Evolutionary conservation across 2,113 vertebrate species (phyloP).

Genomic region (Lamprotornis superbus): DNA sequence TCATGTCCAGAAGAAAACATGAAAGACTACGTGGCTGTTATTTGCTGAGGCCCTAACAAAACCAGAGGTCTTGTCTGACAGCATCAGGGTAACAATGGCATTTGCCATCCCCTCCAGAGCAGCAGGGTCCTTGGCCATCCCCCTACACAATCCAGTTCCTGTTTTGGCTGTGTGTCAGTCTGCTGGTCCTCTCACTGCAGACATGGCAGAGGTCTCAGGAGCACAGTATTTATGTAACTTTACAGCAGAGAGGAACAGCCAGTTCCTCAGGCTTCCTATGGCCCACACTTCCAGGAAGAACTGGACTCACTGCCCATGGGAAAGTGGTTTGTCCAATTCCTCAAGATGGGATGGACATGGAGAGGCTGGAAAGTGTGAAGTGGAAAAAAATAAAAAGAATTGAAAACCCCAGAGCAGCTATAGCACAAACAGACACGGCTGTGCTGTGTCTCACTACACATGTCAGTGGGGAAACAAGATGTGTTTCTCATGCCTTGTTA

Average conservation of each 20-base stretch:
- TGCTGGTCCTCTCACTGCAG: background rate
- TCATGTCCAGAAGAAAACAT: background rate
- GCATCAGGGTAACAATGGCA: background rate
- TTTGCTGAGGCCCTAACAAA: background rate
- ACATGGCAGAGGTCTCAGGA: background rate
- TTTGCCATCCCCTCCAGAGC: background rate
- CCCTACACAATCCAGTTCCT: background rate
- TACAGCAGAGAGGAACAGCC: background rate
- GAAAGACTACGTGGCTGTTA: background rate
- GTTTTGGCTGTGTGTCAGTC: background rate
- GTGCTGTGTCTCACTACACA: background rate
- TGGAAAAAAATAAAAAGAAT: background rate
- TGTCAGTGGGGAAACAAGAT: background rate
- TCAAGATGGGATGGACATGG: background rate
- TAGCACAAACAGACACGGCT: accelerated
- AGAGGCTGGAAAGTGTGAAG: accelerated
- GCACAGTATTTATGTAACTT: background rate
- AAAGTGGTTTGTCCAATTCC: background rate
- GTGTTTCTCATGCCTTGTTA: background rate
- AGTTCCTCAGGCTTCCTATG: background rate
- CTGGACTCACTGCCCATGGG: background rate
- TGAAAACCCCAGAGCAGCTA: background rate
- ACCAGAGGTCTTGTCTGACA: background rate
- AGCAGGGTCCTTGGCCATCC: background rate
- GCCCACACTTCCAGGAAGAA: background rate